Base-by-base conservation (phyloP, 2,797 vertebrate genomes). In the Paedocypris micromegethes region DNA sequence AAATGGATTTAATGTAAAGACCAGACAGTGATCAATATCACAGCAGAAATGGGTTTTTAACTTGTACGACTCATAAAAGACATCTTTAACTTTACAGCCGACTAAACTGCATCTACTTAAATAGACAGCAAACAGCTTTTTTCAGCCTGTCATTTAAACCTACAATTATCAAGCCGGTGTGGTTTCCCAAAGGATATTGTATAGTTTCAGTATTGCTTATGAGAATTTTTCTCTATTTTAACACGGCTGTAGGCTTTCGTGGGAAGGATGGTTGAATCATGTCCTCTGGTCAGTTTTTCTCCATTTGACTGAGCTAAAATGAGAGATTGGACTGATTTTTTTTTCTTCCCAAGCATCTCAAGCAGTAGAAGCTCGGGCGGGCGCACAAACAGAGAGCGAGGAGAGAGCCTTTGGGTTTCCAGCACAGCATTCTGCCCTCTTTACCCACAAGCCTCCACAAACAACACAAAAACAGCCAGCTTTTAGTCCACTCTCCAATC, bases 391-490 rank as follows among this genome's bases (percentile, higher is more conserved):
- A 4, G 5, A 66, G 54, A 44, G 58, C 37, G 67, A 37, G 64
- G 67, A 59, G 49, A 2, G 38, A 58, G 55, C 64, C 51, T 68
- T 68, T 72, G 67, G 55, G 23, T 23, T 23, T 23, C 23, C 23
- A 68, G 65, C 58, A 58, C 59, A 55, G 72, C 64, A 61, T 71
- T 60, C 55, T 74, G 64, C 72, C 59, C 44, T 71, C 68, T 68
- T 68, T 50, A 76, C 58, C 66, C 61, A 66, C 53, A 62, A 66
- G 62, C 58, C 60, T 49, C 40, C 44, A 43, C 48, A 64, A 73
- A 64, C 65, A 73, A 64, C 55, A 6, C 43, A 9, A 45, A n/a
- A 2, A 41, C 63, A 53, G 53, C 42, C 47, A 63, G 38, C 50
- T 52, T 60, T n/a, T 44, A 2, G n/a, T 45, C 38, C 6, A 3